These are phyloP conservation scores for Anabas testudineus DNA, from an alignment of 2,797 vertebrate species.

Conservation along the genomic window DNA sequence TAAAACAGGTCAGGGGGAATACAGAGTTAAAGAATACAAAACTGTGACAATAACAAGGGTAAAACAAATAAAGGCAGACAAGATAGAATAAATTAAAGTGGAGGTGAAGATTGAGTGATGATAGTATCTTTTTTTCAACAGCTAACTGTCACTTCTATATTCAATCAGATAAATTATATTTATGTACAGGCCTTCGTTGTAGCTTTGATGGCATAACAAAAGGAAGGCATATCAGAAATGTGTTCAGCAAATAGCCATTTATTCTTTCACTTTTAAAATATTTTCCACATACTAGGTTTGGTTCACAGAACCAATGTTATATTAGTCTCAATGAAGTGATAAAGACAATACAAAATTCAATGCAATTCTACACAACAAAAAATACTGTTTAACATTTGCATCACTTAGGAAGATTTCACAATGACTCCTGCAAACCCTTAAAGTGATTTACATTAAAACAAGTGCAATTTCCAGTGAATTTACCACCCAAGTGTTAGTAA, in stretches of 20 bases:
- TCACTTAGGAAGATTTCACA: conserved; percentile 52
- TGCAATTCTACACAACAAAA: conserved; percentile 65
- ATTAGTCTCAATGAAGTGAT: conserved; percentile 74
- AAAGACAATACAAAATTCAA: conserved; percentile 73
- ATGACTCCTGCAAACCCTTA: conserved; percentile 33
- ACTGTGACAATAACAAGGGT: too few species aligned
- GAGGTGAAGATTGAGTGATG: too few species aligned
- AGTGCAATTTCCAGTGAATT: conserved; percentile 72
- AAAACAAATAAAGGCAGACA: too few species aligned
- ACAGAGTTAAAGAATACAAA: too few species aligned
- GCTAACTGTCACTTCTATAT: too few species aligned
- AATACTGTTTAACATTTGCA: conserved; percentile 59
- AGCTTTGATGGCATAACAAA: too few species aligned
- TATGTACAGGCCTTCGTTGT: conserved; percentile 5
- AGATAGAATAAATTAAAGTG: too few species aligned
- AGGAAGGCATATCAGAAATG: conserved; percentile 28
- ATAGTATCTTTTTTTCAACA: too few species aligned
- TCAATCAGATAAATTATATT: background rate
- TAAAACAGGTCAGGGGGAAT: too few species aligned
- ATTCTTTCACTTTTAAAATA: conserved; percentile 73
- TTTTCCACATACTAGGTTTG: conserved; percentile 69
- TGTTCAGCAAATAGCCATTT: conserved; percentile 72
- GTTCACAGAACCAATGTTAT: conserved; percentile 87
- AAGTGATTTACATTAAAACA: conserved; percentile 63
- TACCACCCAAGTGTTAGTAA: conserved; percentile 67